Base-by-base conservation (phyloP, 2,113 vertebrate genomes). In the Otis tarda region DNA sequence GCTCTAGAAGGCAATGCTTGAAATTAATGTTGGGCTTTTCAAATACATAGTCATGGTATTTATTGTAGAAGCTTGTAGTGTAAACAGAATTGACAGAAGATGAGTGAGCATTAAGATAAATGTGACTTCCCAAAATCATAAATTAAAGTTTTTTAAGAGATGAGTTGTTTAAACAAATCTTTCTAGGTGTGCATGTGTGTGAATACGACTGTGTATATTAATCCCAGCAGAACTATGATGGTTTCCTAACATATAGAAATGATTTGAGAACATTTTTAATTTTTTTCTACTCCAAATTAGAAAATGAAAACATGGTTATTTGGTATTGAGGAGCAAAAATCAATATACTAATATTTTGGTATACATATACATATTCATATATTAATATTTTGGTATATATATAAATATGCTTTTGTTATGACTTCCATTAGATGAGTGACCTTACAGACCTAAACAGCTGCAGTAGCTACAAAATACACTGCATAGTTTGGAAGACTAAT, bases 221-320 rank as follows among this genome's bases (percentile, higher is more conserved):
- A 65, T 63, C 8, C 11, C 35, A 55, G 4, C 6, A 59, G 41
- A 77, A 60, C 8, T 1, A 1, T 5, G 3, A 52, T 27, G 4
- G 5, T 24, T 81, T 65, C 74, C 24, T 77, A n/a, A 52, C 9
- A 52, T 16, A 47, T 59, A 9, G 4, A 71, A 64, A n/a, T 13
- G 0, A 6, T 55, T 50, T 70, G 3, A 53, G 7, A 60, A 0
- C 1, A 5, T 50, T 63, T 31, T 21, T 0, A 10, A 8, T 60
- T 25, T 30, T 74, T 49, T 37, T 70, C 8, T 25, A 27, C 19
- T 63, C 43, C 7, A 67, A 45, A 59, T 37, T 73, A 50, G 6
- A 57, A 70, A 71, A 75, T 18, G 49, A 39, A 85, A 55, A 4
- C 2, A 37, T 16, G 0, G 1, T 23, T 57, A 63, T 41, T 55